A percentile compares a stretch with the other conserved stretches of the same genome.
Evolutionary conservation across 2,797 vertebrate genomes (phyloP).

Genomic region (Sylvilagus floridanus): DNA sequence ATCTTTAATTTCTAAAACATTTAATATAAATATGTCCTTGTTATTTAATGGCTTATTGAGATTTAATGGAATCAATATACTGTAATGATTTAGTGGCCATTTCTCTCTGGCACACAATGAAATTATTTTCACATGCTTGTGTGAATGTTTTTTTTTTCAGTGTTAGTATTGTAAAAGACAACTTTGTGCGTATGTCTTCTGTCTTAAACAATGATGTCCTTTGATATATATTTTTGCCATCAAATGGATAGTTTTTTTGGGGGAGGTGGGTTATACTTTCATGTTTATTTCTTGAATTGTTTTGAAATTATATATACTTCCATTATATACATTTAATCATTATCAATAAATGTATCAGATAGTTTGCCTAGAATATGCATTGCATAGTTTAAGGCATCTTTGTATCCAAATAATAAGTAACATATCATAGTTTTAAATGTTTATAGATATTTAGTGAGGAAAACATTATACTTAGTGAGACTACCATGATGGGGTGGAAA

Average conservation of each 20-base stretch:
- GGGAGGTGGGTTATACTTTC: neutral
- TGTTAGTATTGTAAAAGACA: neutral
- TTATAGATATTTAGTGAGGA: neutral
- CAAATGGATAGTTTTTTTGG: neutral
- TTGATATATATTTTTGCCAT: constrained; percentile 16
- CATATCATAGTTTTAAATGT: neutral
- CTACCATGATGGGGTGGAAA: neutral
- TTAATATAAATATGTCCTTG: neutral
- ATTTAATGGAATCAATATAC: neutral
- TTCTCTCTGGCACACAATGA: neutral
- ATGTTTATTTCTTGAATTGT: constrained; percentile 46
- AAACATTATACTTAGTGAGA: neutral
- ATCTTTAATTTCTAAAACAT: neutral
- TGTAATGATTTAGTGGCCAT: neutral
- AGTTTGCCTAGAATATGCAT: neutral
- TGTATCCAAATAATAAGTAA: neutral
- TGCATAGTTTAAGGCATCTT: constrained; percentile 9
- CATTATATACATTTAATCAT: neutral
- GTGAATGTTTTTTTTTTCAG: neutral
- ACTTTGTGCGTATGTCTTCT: neutral
- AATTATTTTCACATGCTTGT: constrained; percentile 7
- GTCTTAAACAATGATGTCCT: neutral
- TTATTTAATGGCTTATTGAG: constrained; percentile 3
- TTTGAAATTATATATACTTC: constrained; percentile 33
- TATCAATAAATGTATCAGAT: neutral